Base-by-base conservation (phyloP, 2,113 vertebrate genomes). In the Peromyscus leucopus region DNA sequence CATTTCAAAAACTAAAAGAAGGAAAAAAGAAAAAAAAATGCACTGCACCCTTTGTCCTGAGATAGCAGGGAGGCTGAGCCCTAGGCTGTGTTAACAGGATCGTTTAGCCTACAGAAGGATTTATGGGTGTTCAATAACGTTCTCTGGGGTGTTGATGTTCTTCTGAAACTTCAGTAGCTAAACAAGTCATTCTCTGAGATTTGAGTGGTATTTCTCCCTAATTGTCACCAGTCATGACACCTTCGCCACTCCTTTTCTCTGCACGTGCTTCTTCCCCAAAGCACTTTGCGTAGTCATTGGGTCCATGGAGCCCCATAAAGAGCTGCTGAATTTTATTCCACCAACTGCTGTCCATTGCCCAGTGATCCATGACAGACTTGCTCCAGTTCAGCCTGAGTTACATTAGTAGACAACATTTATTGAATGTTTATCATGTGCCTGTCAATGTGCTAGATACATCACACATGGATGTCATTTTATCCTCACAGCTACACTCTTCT, bases 111-210 rank as follows among this genome's bases (percentile, higher is more conserved):
- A 85, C 39, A 79, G 63, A 15, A 92, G n/a, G 65, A 46, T 74
- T 39, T 69, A 31, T 33, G 69, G 48, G 28, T 39, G 8, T 82
- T 24, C 31, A 72, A 69, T 82, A 42, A 67, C 86, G 74, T 95
- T 74, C 33, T 69, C 55, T 39, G 69, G 67, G 39, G 67, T 97
- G 69, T 36, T 92, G 28, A 71, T 61, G 61, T 63, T 87, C 57
- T 92, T 74, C 83, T 93, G 83, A 93, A 86, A 74, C 51, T 59
- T 93, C 51, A 42, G 15, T 46, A 42, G 36, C 59, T 26, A 11
- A 48, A 3, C 57, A 95, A 91, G 26, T 84, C 55, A 80, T 84
- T 96, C 39, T 89, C 42, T 97, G 95, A 24, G 42, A 71, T 67
- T 88, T 19, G 86, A 59, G 19, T 48, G 17, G 67, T 22, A 48